Base-by-base conservation (phyloP, 2,888 invertebrate genomes). In the Tortrix viridana region DNA sequence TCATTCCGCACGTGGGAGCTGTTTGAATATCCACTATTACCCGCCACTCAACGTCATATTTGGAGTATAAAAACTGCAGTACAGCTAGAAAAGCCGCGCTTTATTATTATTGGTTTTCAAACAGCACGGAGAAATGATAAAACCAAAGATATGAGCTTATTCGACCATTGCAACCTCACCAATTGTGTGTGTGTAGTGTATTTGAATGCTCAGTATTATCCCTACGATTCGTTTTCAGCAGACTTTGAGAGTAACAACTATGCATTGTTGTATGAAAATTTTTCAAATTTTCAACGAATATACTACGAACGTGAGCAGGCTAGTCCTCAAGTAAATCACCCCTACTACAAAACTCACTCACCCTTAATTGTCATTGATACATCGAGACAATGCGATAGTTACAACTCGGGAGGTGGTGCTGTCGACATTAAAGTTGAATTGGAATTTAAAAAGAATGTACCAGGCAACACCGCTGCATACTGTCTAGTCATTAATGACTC, bases 81-180 rank as follows among this genome's bases (percentile, higher is more conserved):
- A 1, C 65, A 61, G 4, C 32, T 65, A 49, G 58, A 61, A 26
- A 65, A 65, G 32, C 65, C 65, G 1, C 61, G 65, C 6, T 65
- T 38, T 20, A n/a, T 65, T 37, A 65, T 65, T 7, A 37, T 65
- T 9, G 65, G 61, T 1, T 41, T 65, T 4, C 65, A 65, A 23
- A 53, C 52, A 22, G 57, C 48, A 6, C 60, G 58, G 5, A 49
- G 43, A 14, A 61, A 61, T 55, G 61, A 58, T 0, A 18, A 56
- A 16, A 38, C 5, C 3, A 57, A 65, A 53, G 60, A 65, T 22
- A 60, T 56, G 56, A 65, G 65, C n/a, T 2, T n/a, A 44, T 65
- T 65, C 14, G 65, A 65, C 46, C 61, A 65, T 46, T 52, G 44
- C 38, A 47, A 49, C 47, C 47, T 60, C 18, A n/a, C 9, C 14